Conservation (phyloP, 92 coral and sea anemone species). For the Paragorgia papillata region DNA sequence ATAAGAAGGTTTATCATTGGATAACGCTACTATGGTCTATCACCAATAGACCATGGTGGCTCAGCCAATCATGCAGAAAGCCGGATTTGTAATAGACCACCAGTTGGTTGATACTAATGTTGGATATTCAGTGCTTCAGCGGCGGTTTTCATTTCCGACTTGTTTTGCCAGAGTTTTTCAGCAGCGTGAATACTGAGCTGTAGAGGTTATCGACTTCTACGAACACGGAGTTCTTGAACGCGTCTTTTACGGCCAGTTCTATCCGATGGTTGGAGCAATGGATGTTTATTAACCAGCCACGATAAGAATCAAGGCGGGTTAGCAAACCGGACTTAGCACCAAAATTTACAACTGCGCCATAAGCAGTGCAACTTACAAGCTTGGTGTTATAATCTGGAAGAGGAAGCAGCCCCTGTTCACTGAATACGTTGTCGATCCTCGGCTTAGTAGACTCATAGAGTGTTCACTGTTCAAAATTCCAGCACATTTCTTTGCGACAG, state of each 20-base stretch:
- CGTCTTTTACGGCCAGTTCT: conserved; percentile 33
- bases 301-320: conserved; percentile 17
- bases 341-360: conserved; percentile 19
- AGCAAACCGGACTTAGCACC: conserved; percentile 25
- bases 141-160: conserved; percentile 15
- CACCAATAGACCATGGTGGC: too few species aligned
- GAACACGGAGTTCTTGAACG: conserved; percentile 36
- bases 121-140: conserved; percentile 32
- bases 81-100: too few species aligned
- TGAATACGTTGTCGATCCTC: conserved; percentile 8
- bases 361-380: conserved; percentile 30
- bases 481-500: too few species aligned
- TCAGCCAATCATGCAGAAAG: too few species aligned
- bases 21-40: too few species aligned
- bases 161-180: conserved; percentile 27
- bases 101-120: too few species aligned
- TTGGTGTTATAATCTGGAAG: neutral
- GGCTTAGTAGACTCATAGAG: neutral
- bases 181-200: neutral
- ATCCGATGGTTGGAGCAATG: conserved; percentile 40
- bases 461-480: too few species aligned
- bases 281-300: conserved; percentile 33
- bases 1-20: too few species aligned
- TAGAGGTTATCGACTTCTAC: conserved; percentile 20
- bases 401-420: neutral